These are phyloP conservation scores for Hemibagrus guttatus DNA, from an alignment of 2,797 vertebrate genomes.

Conservation along the genomic window DNA sequence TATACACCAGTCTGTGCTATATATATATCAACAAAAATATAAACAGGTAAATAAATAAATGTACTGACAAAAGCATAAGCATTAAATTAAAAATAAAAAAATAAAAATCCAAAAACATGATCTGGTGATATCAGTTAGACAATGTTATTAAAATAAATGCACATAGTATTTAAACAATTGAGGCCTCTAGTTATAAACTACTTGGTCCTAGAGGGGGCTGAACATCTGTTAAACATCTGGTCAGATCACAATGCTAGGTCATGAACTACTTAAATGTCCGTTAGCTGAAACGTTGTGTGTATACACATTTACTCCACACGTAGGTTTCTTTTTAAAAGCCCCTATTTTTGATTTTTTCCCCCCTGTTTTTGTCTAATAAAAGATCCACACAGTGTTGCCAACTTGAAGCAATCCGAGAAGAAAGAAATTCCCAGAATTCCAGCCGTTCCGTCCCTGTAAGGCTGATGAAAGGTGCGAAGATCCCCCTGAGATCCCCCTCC, in stretches of 20 bases:
- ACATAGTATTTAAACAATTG: neutral
- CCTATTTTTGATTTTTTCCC: neutral
- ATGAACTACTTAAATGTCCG: neutral
- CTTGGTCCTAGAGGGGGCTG: neutral
- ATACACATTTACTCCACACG: neutral
- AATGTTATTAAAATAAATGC: neutral
- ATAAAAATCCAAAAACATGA: neutral
- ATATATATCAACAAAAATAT: too few species aligned
- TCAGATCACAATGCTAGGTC: neutral
- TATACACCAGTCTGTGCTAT: neutral
- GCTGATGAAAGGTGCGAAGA: slow-evolving; percentile 62
- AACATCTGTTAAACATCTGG: slow-evolving; percentile 33
- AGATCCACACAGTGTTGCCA: slow-evolving; percentile 32
- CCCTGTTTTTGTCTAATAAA: slow-evolving; percentile 27
- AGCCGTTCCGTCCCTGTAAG: slow-evolving; percentile 49
- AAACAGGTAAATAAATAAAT: neutral
- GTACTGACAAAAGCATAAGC: neutral
- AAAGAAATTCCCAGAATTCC: slow-evolving; percentile 55
- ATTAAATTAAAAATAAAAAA: neutral
- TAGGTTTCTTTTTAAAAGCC: neutral
- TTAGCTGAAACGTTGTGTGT: neutral
- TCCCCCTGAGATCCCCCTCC: slow-evolving; percentile 72
- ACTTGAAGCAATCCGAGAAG: slow-evolving; percentile 30
- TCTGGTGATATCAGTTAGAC: neutral
- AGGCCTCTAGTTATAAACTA: neutral